Evolutionary conservation across 1,140 invertebrate genomes (phyloP), one percentile per base, ranked within the genome.

Genomic region (Neocloeon triangulifer): DNA sequence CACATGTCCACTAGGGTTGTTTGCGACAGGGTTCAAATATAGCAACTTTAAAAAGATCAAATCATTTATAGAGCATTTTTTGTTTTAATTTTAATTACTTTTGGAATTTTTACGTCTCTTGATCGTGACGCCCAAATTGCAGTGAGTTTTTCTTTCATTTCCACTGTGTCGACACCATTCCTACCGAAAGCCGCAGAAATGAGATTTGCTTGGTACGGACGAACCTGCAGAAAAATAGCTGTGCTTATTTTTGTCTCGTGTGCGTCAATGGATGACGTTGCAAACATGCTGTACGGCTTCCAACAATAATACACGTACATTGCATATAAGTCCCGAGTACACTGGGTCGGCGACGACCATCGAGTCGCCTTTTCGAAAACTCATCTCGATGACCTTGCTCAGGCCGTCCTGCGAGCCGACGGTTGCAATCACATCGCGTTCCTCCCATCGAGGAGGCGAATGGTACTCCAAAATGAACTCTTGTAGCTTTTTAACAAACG

Each of bases 361-460:
- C 5, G 69, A 53, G 45, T 78, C 73, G 2, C 67, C 70, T n/a
- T 58, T 58, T 23, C 64, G 53, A 33, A 74, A 43, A 27, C 69
- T 53, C 50, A 75, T 60, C 38, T 77, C 69, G 2, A 75, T 50
- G 32, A 63, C 59, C 51, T 75, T 73, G 48, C 69, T 72, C 35
- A 81, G 60, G 8, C 71, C 76, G 53, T 79, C 74, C 50, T 79
- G 75, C 30, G 67, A 64, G 8, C 77, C 78, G 37, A 64, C 62
- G 1, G 73, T 74, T 8, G 80, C 55, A 18, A 76, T 47, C 5
- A 76, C 44, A 32, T 73, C 67, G 1, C 56, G 55, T 1, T 60
- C 54, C 12, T 59, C 52, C 55, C 66, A 65, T 3, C 59, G 51
- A 8, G 73, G 72, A 2, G 73, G 70, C 3, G 64, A 55, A 43